These are phyloP conservation scores for Drosophila rubida DNA, from an alignment of 2,888 invertebrate genomes.

Conservation along the genomic window DNA sequence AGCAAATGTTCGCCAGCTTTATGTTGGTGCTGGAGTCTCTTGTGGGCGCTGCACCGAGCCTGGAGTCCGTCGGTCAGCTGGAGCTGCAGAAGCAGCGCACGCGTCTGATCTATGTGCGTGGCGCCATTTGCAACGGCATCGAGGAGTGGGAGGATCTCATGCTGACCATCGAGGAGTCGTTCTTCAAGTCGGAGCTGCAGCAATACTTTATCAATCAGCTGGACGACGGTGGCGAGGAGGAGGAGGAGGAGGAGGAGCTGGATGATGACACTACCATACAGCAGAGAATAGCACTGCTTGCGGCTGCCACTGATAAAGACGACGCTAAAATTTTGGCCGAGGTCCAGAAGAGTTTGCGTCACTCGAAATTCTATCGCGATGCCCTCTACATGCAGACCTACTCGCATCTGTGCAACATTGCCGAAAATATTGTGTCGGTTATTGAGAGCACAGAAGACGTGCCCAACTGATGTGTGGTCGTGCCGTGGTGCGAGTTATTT, in stretches of 20 bases:
- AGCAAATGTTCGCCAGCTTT: conserved; percentile 43
- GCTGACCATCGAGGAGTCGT: conserved; percentile 65
- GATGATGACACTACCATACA: conserved; percentile 9
- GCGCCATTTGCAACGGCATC: conserved; percentile 68
- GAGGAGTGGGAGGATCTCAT: conserved; percentile 78
- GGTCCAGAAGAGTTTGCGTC: conserved; percentile 55
- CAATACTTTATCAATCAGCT: conserved; percentile 40
- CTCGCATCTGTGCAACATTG: conserved; percentile 73
- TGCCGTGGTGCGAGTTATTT: background rate
- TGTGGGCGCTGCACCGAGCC: conserved; percentile 19
- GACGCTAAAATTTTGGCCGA: conserved; percentile 7
- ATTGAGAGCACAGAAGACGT: conserved; percentile 77
- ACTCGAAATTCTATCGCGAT: conserved; percentile 72
- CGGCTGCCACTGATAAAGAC: background rate
- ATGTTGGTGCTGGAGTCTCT: conserved; percentile 34
- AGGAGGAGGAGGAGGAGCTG: conserved; percentile 2
- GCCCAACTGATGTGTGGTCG: conserved; percentile 22
- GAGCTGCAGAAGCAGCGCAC: conserved; percentile 64
- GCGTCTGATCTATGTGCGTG: conserved; percentile 74
- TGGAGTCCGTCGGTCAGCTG: conserved; percentile 33
- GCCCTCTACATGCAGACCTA: conserved; percentile 80
- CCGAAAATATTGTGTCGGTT: conserved; percentile 78
- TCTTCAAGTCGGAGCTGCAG: conserved; percentile 66
- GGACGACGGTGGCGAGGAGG: conserved; percentile 26
- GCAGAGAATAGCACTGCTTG: background rate